phyloP scores from a whole-genome alignment of 1,140 invertebrate species.

The Hylaeus anthracinus region DNA sequence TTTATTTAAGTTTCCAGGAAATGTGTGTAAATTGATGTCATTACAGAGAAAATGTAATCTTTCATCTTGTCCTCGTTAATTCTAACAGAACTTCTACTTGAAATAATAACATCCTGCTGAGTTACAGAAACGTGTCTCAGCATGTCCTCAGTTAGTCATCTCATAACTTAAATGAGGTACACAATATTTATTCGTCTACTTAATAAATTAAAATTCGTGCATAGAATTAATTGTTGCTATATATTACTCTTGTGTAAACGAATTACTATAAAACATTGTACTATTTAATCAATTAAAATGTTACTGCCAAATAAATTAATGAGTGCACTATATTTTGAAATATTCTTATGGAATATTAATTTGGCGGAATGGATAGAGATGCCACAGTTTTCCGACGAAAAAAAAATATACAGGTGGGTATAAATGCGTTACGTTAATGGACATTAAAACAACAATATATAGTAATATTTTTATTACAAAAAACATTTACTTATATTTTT shows the following conservation, averaged over 20 bases:
- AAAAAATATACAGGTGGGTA: conserved; percentile 69
- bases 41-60: conserved; percentile 20
- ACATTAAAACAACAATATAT: not conserved
- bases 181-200: not conserved
- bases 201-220: not conserved
- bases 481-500: no score
- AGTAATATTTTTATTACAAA: not conserved
- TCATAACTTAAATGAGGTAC: conserved; percentile 5
- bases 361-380: conserved; percentile 75
- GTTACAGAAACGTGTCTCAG: conserved; percentile 10
- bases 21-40: not conserved
- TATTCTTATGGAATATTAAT: conserved; percentile 26
- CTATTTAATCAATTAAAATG: conserved; percentile 7
- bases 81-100: conserved; percentile 61
- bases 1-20: not conserved
- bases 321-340: conserved; percentile 5
- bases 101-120: conserved; percentile 66
- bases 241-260: not conserved
- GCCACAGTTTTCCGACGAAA: conserved; percentile 74
- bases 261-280: not conserved
- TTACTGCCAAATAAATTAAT: not conserved
- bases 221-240: not conserved
- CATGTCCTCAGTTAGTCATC: conserved; percentile 15
- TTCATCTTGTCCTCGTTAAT: conserved; percentile 60
- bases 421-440: not conserved